These are phyloP conservation scores for Vireo griseus DNA, from an alignment of 2,797 vertebrate species.

Conservation along the genomic window DNA sequence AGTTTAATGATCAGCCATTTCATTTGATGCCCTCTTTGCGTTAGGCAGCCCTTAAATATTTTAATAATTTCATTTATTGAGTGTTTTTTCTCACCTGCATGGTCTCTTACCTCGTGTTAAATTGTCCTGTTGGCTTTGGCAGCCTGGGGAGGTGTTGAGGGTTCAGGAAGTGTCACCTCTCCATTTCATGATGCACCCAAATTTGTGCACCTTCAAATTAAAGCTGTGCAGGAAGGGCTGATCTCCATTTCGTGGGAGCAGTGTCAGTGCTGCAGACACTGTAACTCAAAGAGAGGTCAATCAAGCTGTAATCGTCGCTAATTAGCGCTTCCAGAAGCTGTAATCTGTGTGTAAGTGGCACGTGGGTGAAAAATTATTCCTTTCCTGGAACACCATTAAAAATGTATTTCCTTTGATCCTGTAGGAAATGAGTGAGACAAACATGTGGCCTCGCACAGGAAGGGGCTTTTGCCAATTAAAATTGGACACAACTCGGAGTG, in stretches of 20 bases:
- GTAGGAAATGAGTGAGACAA: neutral
- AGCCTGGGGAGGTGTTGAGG: neutral
- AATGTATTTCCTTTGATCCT: slow-evolving; percentile 10
- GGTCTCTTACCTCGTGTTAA: neutral
- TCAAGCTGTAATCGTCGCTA: slow-evolving; percentile 66
- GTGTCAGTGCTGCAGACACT: slow-evolving; percentile 13
- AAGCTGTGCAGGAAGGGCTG: neutral
- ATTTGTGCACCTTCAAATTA: neutral
- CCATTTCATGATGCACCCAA: neutral
- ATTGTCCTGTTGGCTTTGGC: neutral
- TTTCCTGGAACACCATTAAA: slow-evolving; percentile 34
- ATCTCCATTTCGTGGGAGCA: slow-evolving; percentile 43
- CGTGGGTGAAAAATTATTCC: slow-evolving; percentile 34
- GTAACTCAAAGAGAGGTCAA: slow-evolving; percentile 30
- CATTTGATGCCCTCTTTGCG: neutral
- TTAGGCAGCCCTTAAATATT: slow-evolving; percentile 38
- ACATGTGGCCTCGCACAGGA: neutral
- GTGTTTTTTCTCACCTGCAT: neutral
- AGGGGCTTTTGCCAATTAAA: slow-evolving; percentile 14
- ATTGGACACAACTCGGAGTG: neutral
- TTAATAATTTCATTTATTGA: slow-evolving; percentile 7
- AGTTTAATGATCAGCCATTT: neutral
- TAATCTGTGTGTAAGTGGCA: neutral
- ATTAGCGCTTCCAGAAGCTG: slow-evolving; percentile 51
- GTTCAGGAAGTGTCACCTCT: neutral